Conservation (phyloP, 2,113 vertebrate genomes). For the Calidris pygmaea region DNA sequence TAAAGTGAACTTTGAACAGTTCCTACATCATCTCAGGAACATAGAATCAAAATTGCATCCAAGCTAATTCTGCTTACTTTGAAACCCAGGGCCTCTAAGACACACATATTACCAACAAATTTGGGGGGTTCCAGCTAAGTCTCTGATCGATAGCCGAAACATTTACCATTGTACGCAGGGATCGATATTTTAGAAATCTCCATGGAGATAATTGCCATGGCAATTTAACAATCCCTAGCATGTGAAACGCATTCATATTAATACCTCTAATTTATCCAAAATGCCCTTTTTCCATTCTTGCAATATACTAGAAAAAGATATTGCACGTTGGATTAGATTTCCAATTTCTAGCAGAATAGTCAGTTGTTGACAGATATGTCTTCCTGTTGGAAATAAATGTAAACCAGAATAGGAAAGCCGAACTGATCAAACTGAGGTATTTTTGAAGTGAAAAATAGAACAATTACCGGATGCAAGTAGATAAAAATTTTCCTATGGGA, state of each 20-base stretch:
- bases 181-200: background rate
- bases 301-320: background rate
- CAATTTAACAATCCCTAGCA: background rate
- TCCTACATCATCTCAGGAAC: background rate
- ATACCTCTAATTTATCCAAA: background rate
- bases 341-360: background rate
- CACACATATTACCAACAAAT: background rate
- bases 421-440: background rate
- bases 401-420: conserved; percentile 7
- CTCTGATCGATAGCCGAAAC: background rate
- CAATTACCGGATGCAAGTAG: conserved; percentile 22
- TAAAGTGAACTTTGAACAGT: background rate
- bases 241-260: background rate
- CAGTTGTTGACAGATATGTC: background rate
- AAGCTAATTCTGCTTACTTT: background rate
- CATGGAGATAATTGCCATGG: background rate
- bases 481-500: background rate
- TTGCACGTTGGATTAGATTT: background rate
- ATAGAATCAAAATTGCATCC: background rate
- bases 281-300: background rate
- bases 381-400: conserved; percentile 13
- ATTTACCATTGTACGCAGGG: background rate
- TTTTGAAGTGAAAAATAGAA: background rate
- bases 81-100: background rate
- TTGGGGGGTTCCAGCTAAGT: background rate